Percentiles rank a stretch among this genome's conserved stretches.
phyloP scores from a whole-genome alignment of 1,140 invertebrate species.

The Nymphalis io region DNA sequence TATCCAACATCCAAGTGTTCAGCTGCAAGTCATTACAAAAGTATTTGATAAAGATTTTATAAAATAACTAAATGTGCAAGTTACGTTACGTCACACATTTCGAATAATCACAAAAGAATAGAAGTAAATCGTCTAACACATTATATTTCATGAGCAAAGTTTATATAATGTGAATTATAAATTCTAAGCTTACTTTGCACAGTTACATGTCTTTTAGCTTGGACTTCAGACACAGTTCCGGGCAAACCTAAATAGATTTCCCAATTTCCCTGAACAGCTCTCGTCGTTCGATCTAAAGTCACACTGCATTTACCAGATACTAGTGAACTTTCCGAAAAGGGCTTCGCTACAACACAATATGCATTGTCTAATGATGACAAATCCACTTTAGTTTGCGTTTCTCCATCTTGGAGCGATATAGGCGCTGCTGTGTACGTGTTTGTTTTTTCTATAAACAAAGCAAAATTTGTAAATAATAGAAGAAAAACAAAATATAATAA shows the following conservation, averaged over 20 bases:
- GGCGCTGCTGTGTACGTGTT: constrained; percentile 21
- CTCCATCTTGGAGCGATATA: constrained; percentile 56
- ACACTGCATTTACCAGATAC: constrained; percentile 64
- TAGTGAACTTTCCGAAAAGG: constrained; percentile 58
- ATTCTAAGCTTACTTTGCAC: constrained; percentile 35
- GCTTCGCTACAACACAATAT: constrained; percentile 63
- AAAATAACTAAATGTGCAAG: background rate
- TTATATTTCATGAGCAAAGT: too few relatives aligned
- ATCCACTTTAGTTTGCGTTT: constrained; percentile 42
- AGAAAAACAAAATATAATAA: background rate
- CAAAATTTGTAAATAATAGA: background rate
- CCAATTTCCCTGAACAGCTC: constrained; percentile 71
- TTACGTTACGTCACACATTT: background rate
- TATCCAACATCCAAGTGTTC: constrained; percentile 70
- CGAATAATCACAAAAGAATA: too few relatives aligned
- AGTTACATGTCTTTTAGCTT: constrained; percentile 31
- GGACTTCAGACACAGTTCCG: constrained; percentile 58
- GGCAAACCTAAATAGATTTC: constrained; percentile 59
- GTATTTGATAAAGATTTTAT: background rate
- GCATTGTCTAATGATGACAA: constrained; percentile 56
- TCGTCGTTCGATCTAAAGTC: constrained; percentile 56
- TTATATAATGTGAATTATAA: constrained; percentile 4
- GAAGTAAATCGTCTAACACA: too few relatives aligned
- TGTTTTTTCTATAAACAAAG: constrained; percentile 44
- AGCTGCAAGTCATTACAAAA: constrained; percentile 46